A percentile compares a stretch with the other conserved stretches of the same genome.
These are phyloP conservation scores for Nothura maculosa DNA, from an alignment of 2,797 vertebrate genomes.

Conservation along the genomic window DNA sequence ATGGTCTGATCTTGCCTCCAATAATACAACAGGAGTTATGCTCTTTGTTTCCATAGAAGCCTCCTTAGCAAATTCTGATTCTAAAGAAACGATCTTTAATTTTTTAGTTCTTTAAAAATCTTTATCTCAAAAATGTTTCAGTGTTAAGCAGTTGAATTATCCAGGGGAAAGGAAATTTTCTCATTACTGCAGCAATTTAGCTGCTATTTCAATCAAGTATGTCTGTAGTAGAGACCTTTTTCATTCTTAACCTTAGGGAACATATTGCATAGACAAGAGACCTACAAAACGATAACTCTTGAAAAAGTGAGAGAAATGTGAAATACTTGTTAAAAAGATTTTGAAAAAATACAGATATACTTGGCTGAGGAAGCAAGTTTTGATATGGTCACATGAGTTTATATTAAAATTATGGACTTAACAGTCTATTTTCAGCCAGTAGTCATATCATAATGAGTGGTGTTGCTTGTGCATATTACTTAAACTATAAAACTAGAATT, in stretches of 20 bases:
- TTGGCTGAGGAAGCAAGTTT: neutral
- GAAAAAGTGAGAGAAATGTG: neutral
- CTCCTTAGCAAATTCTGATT: neutral
- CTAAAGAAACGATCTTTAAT: neutral
- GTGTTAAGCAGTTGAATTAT: conserved; percentile 33
- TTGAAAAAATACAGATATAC: neutral
- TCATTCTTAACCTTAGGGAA: conserved; percentile 74
- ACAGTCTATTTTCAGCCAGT: neutral
- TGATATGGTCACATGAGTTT: neutral
- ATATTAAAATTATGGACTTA: neutral
- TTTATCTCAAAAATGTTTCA: conserved; percentile 32
- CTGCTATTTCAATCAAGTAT: conserved; percentile 65
- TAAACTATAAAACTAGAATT: neutral
- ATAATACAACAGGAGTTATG: neutral
- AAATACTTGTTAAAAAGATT: neutral
- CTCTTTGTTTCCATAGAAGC: neutral
- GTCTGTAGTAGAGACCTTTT: conserved; percentile 56
- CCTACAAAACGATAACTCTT: conserved; percentile 47
- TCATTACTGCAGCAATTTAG: conserved; percentile 74
- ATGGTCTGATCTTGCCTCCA: neutral
- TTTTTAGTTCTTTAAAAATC: conserved; percentile 28
- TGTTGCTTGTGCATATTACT: neutral
- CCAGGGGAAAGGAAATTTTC: conserved; percentile 55
- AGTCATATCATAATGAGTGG: neutral
- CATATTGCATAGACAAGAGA: neutral